Evolutionary conservation across 1,140 invertebrate species (phyloP), one percentile per base, ranked within the genome.

Genomic region (Caenorhabditis tropicalis): DNA sequence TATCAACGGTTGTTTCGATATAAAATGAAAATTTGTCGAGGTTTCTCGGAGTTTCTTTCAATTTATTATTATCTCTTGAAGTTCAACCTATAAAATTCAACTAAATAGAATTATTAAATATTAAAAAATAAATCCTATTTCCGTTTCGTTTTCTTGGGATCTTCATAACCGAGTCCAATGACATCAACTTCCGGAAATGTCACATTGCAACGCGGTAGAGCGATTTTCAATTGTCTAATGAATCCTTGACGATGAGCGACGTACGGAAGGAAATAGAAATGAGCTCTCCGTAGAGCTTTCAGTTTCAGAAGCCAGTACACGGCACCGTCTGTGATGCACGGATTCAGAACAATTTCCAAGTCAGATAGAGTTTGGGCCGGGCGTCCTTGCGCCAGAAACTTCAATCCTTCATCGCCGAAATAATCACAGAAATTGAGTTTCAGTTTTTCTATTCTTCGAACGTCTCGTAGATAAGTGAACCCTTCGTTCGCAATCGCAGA

Each of bases 391-490:
- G 87, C 86, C 48, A 90, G 80, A 27, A 86, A 53, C 46, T 79
- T 36, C 39, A 90, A 81, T 29, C 82, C 89, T 21, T 85, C 83
- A 53, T 90, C 87, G 10, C 86, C 87, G 84, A 90, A 90, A 82
- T 90, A 90, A 43, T 91, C 87, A 53, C 90, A 91, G 65, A 89
- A 91, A 53, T 91, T 90, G 21, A 90, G 65, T 58, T 87, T 87
- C 82, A 91, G 16, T 21, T 82, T 86, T n/a, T 87, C 79, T 2
- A 91, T 84, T 29, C 85, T 74, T 24, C 85, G 65, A 58, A 87
- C 87, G 56, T 90, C 87, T 16, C 39, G 21, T 70, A 90, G 85
- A 79, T 91, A 91, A 15, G 82, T 79, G 79, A 90, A 91, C n/a
- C 89, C 89, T n/a, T 82, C 60, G 79, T 91, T 87, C 2, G 89